Evolutionary conservation across 2,888 invertebrate genomes (phyloP).

Genomic region (Mythimna impura): DNA sequence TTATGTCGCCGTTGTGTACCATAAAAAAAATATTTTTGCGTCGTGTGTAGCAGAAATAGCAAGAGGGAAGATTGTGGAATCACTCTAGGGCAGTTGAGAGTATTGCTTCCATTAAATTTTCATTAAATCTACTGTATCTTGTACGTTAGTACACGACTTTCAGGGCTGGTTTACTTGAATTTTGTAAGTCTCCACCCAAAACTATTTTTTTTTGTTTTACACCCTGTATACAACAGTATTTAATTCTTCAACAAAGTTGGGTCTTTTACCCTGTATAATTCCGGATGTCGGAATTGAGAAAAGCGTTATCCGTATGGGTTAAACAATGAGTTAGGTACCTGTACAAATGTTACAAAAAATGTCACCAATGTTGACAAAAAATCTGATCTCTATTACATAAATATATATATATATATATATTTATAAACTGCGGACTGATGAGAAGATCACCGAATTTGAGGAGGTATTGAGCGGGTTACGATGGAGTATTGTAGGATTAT

Average conservation of each 20-base stretch:
- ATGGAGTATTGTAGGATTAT: no score
- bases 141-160: not conserved
- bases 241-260: no score
- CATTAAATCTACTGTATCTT: not conserved
- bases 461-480: no score
- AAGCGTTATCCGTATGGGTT: not conserved
- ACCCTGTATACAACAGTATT: not conserved
- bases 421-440: no score
- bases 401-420: not conserved
- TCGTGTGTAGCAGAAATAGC: not conserved
- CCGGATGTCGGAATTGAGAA: not conserved
- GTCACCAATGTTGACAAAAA: not conserved
- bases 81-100: not conserved
- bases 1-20: constrained; percentile 12
- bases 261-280: no score
- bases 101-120: not conserved
- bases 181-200: not conserved
- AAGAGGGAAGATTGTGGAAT: constrained; percentile 1
- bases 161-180: not conserved
- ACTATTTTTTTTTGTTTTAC: not conserved
- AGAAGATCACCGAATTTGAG: no score
- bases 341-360: constrained; percentile 21
- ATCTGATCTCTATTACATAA: not conserved
- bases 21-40: constrained; percentile 10
- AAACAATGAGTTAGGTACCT: constrained; percentile 11